phyloP scores from a whole-genome alignment of 92 coral and sea anemone species.

The Zoanthus solanderi region DNA sequence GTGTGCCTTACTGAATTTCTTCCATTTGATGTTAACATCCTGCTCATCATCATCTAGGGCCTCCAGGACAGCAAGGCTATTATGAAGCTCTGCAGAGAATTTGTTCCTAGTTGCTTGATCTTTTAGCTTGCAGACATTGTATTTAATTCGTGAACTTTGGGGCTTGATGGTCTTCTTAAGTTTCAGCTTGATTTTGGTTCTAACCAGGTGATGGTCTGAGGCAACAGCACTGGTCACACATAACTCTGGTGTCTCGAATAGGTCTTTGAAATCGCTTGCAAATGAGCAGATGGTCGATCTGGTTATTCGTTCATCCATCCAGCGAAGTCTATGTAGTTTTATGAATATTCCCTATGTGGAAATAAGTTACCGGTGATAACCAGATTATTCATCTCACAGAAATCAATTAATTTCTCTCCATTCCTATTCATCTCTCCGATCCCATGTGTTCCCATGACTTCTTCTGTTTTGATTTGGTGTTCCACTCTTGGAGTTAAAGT shows the following conservation, averaged over 20 bases:
- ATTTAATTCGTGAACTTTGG: neutral
- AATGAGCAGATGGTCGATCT: too few species aligned
- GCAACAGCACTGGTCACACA: too few species aligned
- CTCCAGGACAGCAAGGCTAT: neutral
- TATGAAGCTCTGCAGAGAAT: neutral
- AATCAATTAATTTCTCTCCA: neutral
- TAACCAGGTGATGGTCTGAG: too few species aligned
- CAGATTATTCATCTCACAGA: neutral
- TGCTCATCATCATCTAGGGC: neutral
- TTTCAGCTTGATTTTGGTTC: too few species aligned
- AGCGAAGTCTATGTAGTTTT: too few species aligned
- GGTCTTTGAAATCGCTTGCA: too few species aligned
- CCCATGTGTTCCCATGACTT: neutral
- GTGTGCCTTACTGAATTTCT: neutral
- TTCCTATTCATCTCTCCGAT: conserved; percentile 13
- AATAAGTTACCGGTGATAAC: neutral
- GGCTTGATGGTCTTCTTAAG: too few species aligned
- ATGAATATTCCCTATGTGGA: too few species aligned
- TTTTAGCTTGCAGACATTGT: neutral
- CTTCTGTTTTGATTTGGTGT: too few species aligned
- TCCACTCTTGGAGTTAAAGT: neutral
- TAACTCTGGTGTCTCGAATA: too few species aligned
- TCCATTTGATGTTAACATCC: neutral
- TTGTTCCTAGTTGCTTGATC: neutral
- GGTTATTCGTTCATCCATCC: too few species aligned